phyloP scores from a whole-genome alignment of 2,888 invertebrate species.

The Endomychus coccineus region DNA sequence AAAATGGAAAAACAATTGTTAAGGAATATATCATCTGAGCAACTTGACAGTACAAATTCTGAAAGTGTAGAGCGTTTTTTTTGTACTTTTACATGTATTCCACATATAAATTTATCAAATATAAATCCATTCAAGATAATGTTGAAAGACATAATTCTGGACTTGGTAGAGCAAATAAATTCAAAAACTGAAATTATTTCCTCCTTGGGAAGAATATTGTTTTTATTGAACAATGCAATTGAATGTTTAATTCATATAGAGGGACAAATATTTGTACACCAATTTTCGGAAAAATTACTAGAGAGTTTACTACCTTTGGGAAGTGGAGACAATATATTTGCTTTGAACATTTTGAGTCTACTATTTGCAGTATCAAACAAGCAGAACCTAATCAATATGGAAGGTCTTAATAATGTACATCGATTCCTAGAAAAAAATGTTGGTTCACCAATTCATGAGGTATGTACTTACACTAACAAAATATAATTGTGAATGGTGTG shows the following conservation, averaged over 20 bases:
- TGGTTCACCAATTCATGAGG: slow-evolving; percentile 60
- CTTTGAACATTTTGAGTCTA: slow-evolving; percentile 50
- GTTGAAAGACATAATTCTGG: slow-evolving; percentile 13
- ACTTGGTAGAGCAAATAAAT: slow-evolving; percentile 7
- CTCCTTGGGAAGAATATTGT: too few relatives aligned
- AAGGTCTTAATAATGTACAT: slow-evolving; percentile 47
- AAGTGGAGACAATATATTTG: slow-evolving; percentile 44
- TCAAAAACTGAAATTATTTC: too few relatives aligned
- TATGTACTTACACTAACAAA: too few relatives aligned
- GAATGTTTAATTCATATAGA: slow-evolving; percentile 55
- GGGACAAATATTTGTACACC: slow-evolving; percentile 44
- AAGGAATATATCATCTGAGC: too few relatives aligned
- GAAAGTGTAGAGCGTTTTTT: slow-evolving; percentile 44
- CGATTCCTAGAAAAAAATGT: slow-evolving; percentile 54
- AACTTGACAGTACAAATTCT: slow-evolving; percentile 39
- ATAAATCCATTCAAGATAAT: slow-evolving; percentile 17
- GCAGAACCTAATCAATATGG: slow-evolving; percentile 42
- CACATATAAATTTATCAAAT: slow-evolving; percentile 44
- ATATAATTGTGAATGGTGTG: too few relatives aligned
- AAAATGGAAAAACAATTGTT: slow-evolving; percentile 44
- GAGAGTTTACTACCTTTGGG: slow-evolving; percentile 45
- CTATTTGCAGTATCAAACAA: slow-evolving; percentile 47
- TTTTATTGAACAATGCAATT: slow-evolving; percentile 51
- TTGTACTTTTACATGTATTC: slow-evolving; percentile 49
- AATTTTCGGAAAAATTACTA: slow-evolving; percentile 45